Percentiles rank a stretch among this genome's conserved stretches.
phyloP scores from a whole-genome alignment of 2,797 vertebrate genomes.

The Chelmon rostratus region DNA sequence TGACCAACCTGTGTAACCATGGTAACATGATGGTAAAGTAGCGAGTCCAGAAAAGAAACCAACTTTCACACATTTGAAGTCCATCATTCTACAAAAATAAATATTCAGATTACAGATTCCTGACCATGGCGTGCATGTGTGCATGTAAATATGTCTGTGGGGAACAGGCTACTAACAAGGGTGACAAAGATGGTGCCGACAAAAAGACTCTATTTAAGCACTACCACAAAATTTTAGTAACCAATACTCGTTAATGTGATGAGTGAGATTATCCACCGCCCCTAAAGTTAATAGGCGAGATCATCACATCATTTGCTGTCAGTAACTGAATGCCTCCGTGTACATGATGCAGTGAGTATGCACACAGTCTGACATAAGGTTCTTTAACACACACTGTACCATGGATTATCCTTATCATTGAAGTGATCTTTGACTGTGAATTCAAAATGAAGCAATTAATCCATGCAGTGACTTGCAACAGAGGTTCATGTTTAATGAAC shows the following conservation, averaged over 20 bases:
- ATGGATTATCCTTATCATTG: conserved; percentile 24
- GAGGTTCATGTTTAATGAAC: conserved; percentile 6
- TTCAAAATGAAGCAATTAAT: background rate
- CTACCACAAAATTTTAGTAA: background rate
- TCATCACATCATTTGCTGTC: conserved; percentile 17
- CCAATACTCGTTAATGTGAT: background rate
- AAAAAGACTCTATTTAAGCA: background rate
- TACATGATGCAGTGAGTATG: background rate
- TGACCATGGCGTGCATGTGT: background rate
- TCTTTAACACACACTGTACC: conserved; percentile 9
- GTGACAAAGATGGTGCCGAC: background rate
- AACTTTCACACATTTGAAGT: background rate
- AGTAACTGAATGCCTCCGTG: conserved; percentile 5
- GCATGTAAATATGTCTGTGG: background rate
- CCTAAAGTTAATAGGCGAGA: background rate
- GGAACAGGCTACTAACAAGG: background rate
- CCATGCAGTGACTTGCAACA: background rate
- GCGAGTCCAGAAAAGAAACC: conserved; percentile 6
- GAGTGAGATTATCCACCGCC: conserved; percentile 21
- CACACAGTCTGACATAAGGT: conserved; percentile 12
- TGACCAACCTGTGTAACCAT: conserved; percentile 44
- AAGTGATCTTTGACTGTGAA: conserved; percentile 15
- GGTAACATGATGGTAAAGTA: conserved; percentile 22
- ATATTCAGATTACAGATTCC: background rate
- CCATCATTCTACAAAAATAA: background rate